Base-by-base conservation (phyloP, 2,797 vertebrate genomes). In the Sardinella longiceps region DNA sequence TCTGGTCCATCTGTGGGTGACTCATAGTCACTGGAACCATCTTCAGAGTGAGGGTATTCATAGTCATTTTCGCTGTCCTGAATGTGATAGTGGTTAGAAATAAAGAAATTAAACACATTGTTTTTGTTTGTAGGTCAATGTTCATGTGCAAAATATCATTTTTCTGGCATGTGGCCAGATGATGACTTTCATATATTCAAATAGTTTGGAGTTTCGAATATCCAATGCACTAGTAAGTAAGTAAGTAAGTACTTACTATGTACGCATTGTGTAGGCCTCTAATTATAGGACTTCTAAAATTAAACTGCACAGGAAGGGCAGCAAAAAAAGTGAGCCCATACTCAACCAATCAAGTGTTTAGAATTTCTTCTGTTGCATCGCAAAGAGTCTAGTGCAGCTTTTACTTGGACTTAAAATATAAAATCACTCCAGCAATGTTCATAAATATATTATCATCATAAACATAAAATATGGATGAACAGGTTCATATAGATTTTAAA, bases 51-150 rank as follows among this genome's bases (percentile, higher is more conserved):
- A 0, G 98, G 98, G 86, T 95, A 96, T 92, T 98, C 98, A 0
- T 99, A 99, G 91, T 98, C 97, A 51, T 98, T 96, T 0, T 97
- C 97, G 0, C 93, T 93, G 0, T 97, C 96, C 91, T 97, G 90
- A 84, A 89, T 0, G 46, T 53, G 1, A 5, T 2, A 10, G 48
- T 11, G 37, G 45, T 80, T n/a, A 12, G 82, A 39, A 63, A 23
- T 5, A 33, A 15, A 58, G 1, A 48, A 83, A 33, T 33, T 25
- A 50, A 74, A 23, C 37, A 50, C 48, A 14, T 50, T 50, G 48
- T 50, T 2, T 12, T 50, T 50, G 2, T 50, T 14, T 12, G 48
- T 14, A 50, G 48, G 14, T 50, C 11, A 50, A 0, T 50, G 2
- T 50, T 50, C 6, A 50, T 50, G 48, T 14, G 14, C 30, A 48